Percentiles rank a stretch among this genome's conserved stretches.
Conservation (phyloP, 2,888 invertebrate species). For the Lysandra bellargus region DNA sequence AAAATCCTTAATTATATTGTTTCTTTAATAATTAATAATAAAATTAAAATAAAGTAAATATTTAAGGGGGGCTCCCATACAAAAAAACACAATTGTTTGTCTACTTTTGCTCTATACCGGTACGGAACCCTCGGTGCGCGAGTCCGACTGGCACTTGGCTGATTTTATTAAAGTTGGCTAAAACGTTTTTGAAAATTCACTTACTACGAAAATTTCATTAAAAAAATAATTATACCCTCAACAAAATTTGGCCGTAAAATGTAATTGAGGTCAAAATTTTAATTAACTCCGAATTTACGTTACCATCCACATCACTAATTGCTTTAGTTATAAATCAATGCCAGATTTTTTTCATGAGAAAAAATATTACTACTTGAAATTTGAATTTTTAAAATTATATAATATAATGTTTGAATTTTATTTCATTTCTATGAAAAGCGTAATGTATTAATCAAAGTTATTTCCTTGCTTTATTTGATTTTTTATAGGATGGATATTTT, state of each 20-base stretch:
- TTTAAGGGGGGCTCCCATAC: too few relatives aligned
- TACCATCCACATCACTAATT: background rate
- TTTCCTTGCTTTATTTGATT: background rate
- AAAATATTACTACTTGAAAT: background rate
- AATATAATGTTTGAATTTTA: background rate
- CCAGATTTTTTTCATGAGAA: background rate
- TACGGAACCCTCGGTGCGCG: too few relatives aligned
- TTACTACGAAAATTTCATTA: background rate
- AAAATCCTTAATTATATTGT: too few relatives aligned
- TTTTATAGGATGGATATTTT: background rate
- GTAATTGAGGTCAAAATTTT: conserved; percentile 11
- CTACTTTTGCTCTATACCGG: too few relatives aligned
- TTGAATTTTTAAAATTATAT: too few relatives aligned
- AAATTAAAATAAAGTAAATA: too few relatives aligned
- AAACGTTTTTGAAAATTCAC: background rate
- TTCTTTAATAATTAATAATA: too few relatives aligned
- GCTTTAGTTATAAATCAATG: background rate
- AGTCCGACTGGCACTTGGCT: too few relatives aligned
- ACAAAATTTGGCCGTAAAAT: background rate
- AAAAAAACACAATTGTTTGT: too few relatives aligned
- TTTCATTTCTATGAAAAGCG: background rate
- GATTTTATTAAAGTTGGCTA: background rate
- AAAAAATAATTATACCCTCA: conserved; percentile 2
- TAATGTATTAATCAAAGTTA: too few relatives aligned
- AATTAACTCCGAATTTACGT: background rate